These are phyloP conservation scores for Lichenostomus cassidix DNA, from an alignment of 2,113 vertebrate species.

Conservation along the genomic window DNA sequence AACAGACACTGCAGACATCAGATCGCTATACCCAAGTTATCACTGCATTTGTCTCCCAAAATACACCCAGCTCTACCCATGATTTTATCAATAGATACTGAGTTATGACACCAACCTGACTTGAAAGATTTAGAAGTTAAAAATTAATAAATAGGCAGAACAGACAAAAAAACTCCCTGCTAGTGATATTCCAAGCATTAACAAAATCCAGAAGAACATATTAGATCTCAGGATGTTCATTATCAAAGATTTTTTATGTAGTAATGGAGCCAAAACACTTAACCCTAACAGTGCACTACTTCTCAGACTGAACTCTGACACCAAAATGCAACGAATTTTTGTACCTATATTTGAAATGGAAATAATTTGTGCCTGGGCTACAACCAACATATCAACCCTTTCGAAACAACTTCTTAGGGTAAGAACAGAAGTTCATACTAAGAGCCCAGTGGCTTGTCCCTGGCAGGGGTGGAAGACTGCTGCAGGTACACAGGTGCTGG, in stretches of 20 bases:
- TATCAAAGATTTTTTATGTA: not conserved
- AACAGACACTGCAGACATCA: fast-evolving
- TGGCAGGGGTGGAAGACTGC: not conserved
- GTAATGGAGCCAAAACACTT: not conserved
- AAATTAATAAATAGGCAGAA: not conserved
- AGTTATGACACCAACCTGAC: not conserved
- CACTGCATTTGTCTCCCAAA: not conserved
- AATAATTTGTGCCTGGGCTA: not conserved
- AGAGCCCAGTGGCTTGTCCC: not conserved
- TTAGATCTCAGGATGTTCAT: not conserved
- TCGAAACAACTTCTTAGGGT: not conserved
- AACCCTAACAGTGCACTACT: not conserved
- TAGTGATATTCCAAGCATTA: not conserved
- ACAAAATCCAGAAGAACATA: not conserved
- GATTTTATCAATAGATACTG: not conserved
- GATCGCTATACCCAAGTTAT: fast-evolving
- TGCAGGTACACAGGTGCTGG: not conserved
- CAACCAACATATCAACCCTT: not conserved
- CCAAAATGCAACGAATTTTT: not conserved
- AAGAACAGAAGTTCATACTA: not conserved
- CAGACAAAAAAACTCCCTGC: not conserved
- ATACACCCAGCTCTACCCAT: not conserved
- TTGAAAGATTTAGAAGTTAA: not conserved
- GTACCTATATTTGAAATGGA: not conserved
- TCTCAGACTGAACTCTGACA: not conserved